Base-by-base conservation (phyloP, 92 coral and sea anemone genomes). In the Palythoa grandis region DNA sequence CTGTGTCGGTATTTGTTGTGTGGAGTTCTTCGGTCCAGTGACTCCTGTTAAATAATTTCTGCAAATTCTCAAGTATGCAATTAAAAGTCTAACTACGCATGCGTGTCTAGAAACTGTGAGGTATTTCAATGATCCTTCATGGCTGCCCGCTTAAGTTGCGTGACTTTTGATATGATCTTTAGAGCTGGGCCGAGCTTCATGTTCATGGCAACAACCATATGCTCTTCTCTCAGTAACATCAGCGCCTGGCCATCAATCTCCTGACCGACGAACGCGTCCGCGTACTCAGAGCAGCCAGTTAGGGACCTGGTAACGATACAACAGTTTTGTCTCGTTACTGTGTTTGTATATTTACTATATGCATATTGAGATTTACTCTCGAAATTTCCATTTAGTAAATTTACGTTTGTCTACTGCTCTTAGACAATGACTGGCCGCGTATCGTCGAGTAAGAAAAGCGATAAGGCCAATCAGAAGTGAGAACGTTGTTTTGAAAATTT, bases 131-230 rank as follows among this genome's bases (percentile, higher is more conserved):
- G 91, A 61, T 94, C 89, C 84, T 93, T 90, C 38, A 92, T 84
- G 7, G 99, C 95, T 65, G 95, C 99, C 17, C 98, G 88, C 60
- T 96, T 96, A 92, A 96, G 93, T 54, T 95, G 94, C 86, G 95
- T 94, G n/a, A 96, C 99, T 76, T 91, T 95, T 56, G 98, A 98
- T n/a, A 96, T 98, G 39, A 96, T 88, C 91, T 96, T 96, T 16
- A 96, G 93, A 16, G 99, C 99, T 15, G 99, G 99, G 7, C 99
- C 99, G 24, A 96, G 93, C 75, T 96, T 96, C 99, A 96, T 96
- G 73, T 96, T 94, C 92, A 96, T 87, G 1, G 98, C 98, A 23
- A 96, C 99, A 3, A 96, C 99, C 94, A 96, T 93, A 89, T 96
- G 99, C 77, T 96, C 99, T 56, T 96, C 99, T 48, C 92, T 89